A percentile compares a stretch with the other conserved stretches of the same genome.
phyloP scores from a whole-genome alignment of 2,113 vertebrate species.

The Pitta sordida region DNA sequence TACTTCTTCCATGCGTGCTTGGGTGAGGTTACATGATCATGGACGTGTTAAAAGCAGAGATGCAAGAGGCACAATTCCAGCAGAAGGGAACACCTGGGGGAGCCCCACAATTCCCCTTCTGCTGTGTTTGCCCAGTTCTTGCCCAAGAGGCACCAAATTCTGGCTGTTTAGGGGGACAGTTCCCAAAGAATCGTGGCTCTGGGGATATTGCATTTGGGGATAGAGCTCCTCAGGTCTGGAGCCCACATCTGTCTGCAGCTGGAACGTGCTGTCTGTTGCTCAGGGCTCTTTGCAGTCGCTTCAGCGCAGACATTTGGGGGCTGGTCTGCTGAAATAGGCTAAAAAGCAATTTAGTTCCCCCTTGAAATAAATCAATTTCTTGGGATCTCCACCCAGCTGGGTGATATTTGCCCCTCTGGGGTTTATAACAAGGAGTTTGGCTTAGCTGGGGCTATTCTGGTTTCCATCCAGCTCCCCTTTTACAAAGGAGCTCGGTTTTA shows the following conservation, averaged over 20 bases:
- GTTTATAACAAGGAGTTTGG: neutral
- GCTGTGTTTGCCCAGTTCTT: neutral
- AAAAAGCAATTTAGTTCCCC: neutral
- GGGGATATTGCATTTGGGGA: neutral
- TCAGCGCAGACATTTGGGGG: neutral
- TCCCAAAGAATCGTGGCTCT: rapidly evolving
- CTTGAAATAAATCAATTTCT: neutral
- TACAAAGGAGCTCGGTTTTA: neutral
- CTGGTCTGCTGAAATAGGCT: neutral
- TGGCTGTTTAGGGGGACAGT: rapidly evolving
- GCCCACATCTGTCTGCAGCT: neutral
- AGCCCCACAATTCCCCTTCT: neutral
- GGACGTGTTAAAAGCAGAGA: neutral
- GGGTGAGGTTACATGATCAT: neutral
- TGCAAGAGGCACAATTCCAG: neutral
- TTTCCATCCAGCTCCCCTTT: neutral
- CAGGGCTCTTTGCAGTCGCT: rapidly evolving
- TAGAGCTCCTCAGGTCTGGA: neutral
- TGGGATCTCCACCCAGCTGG: neutral
- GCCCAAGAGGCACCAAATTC: neutral
- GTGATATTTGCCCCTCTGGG: neutral
- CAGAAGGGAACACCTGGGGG: neutral
- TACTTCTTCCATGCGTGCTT: neutral
- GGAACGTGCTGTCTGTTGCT: neutral
- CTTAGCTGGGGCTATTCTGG: neutral